Conservation (phyloP, 2,888 invertebrate genomes). For the Synanthedon andrenaeformis region DNA sequence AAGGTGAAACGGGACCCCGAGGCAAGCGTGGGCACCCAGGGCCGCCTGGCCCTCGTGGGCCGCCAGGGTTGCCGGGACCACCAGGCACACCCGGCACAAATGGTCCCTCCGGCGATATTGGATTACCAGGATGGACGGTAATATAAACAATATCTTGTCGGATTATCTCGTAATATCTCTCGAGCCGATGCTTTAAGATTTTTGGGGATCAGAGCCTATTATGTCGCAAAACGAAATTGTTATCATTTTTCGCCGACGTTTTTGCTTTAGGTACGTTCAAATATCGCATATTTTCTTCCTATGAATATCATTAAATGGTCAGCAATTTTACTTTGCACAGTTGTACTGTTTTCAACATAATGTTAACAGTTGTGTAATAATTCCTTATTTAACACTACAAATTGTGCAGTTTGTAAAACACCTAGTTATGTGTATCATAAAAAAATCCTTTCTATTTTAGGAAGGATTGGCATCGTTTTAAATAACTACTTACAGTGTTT, state of each 20-base stretch:
- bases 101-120: slow-evolving; percentile 80
- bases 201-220: not conserved
- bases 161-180: not conserved
- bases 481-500: no score
- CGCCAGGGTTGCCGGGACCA: slow-evolving; percentile 77
- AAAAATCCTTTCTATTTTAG: no score
- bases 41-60: slow-evolving; percentile 82
- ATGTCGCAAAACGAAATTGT: not conserved
- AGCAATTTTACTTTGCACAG: no score
- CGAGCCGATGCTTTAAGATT: not conserved
- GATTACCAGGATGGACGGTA: slow-evolving; percentile 83
- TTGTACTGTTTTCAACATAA: no score
- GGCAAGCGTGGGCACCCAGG: slow-evolving; percentile 81
- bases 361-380: no score
- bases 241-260: not conserved
- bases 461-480: no score
- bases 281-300: no score
- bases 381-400: no score
- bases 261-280: no score
- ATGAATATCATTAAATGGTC: no score
- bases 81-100: slow-evolving; percentile 78
- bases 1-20: slow-evolving; percentile 53
- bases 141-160: slow-evolving; percentile 13
- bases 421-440: no score
- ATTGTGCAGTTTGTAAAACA: no score